phyloP scores from a whole-genome alignment of 1,140 invertebrate species.

The Drosophila elegans region DNA sequence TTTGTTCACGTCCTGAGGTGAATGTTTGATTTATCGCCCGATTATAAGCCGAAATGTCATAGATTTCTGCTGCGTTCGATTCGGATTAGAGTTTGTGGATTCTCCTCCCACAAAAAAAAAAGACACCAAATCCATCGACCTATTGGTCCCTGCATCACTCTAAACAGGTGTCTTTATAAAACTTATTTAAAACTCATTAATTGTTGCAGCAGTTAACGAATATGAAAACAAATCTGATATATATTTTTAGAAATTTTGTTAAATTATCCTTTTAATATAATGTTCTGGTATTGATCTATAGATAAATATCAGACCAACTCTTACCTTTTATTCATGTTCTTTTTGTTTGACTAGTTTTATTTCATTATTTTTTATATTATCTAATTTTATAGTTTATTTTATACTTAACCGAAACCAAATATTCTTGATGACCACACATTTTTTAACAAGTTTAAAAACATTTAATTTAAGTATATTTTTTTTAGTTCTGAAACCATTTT shows the following conservation, averaged over 20 bases:
- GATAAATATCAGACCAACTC: no score
- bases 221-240: neutral
- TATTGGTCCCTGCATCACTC: conserved; percentile 9
- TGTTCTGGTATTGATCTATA: no score
- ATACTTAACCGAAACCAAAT: no score
- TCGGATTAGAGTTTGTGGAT: conserved; percentile 20
- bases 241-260: neutral
- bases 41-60: conserved; percentile 79
- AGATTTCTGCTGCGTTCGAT: conserved; percentile 47
- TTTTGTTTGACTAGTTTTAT: no score
- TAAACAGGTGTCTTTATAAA: conserved; percentile 26
- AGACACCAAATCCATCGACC: conserved; percentile 34
- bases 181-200: neutral
- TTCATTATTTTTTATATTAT: no score
- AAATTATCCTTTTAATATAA: no score
- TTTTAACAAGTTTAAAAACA: no score
- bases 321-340: no score
- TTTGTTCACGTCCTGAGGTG: conserved; percentile 65
- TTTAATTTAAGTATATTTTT: no score
- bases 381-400: no score
- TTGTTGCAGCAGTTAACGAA: neutral
- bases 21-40: conserved; percentile 81
- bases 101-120: neutral
- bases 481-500: no score
- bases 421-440: no score